phyloP scores from a whole-genome alignment of 2,888 invertebrate genomes.

The Dorcus hopei region DNA sequence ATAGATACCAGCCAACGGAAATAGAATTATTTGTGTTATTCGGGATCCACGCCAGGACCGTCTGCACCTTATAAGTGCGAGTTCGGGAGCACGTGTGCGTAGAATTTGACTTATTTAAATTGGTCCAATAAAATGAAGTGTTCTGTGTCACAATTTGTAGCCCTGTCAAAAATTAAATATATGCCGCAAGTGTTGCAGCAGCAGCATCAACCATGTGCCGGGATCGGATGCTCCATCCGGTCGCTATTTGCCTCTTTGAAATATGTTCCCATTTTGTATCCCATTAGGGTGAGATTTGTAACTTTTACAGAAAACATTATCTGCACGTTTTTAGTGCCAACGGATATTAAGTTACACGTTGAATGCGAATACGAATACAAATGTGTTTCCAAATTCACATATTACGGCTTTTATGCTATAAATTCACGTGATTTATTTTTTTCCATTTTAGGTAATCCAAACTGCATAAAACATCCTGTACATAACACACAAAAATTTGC shows the following conservation, averaged over 20 bases:
- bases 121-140: slow-evolving; percentile 1
- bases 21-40: too few relatives aligned
- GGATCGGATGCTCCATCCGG: slow-evolving; percentile 1
- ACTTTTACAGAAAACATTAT: not conserved
- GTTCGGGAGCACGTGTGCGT: not conserved
- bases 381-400: too few relatives aligned
- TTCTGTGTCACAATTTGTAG: slow-evolving; percentile 10
- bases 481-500: too few relatives aligned
- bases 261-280: slow-evolving; percentile 1
- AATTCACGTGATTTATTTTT: too few relatives aligned
- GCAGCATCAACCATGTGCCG: not conserved
- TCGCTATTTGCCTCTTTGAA: not conserved
- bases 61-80: not conserved
- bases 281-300: not conserved
- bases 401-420: too few relatives aligned
- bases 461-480: too few relatives aligned
- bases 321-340: not conserved
- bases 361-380: too few relatives aligned
- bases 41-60: too few relatives aligned
- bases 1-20: too few relatives aligned
- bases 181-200: slow-evolving; percentile 3
- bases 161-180: slow-evolving; percentile 12
- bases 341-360: not conserved
- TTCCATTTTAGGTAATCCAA: too few relatives aligned
- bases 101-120: not conserved